Conservation (phyloP, 1,140 invertebrate species). For the Aleiodes sp. region DNA sequence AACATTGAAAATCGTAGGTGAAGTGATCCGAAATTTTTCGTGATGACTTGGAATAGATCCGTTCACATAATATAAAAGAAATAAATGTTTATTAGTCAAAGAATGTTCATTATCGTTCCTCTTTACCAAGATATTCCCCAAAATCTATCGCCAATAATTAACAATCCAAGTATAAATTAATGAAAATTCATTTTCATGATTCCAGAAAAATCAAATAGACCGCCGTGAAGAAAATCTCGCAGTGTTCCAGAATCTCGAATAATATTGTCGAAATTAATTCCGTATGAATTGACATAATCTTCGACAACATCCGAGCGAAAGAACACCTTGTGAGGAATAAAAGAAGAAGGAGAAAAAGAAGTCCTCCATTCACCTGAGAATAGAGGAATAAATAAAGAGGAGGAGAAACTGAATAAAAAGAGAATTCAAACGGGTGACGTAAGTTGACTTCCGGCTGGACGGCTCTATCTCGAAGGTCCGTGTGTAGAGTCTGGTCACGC, state of each 20-base stretch:
- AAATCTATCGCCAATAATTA: no score
- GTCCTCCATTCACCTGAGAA: background rate
- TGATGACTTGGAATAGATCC: no score
- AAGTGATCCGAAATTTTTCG: no score
- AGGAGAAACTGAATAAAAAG: background rate
- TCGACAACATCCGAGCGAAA: background rate
- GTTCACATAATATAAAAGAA: no score
- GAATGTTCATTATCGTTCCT: no score
- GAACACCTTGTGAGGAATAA: background rate
- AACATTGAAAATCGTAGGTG: no score
- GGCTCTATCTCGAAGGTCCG: background rate
- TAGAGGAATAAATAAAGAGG: background rate
- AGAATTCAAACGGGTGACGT: conserved; percentile 6
- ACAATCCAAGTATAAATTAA: no score
- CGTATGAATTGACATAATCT: background rate
- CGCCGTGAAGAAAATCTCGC: background rate
- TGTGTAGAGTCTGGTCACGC: conserved; percentile 22
- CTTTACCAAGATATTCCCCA: no score
- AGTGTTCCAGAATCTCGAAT: background rate
- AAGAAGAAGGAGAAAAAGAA: background rate
- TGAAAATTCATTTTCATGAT: no score
- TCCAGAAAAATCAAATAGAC: background rate
- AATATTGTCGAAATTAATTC: background rate
- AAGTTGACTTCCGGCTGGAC: conserved; percentile 27
- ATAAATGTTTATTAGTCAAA: no score